Conservation (phyloP, 2,113 vertebrate species). For the Sciurus niger region DNA sequence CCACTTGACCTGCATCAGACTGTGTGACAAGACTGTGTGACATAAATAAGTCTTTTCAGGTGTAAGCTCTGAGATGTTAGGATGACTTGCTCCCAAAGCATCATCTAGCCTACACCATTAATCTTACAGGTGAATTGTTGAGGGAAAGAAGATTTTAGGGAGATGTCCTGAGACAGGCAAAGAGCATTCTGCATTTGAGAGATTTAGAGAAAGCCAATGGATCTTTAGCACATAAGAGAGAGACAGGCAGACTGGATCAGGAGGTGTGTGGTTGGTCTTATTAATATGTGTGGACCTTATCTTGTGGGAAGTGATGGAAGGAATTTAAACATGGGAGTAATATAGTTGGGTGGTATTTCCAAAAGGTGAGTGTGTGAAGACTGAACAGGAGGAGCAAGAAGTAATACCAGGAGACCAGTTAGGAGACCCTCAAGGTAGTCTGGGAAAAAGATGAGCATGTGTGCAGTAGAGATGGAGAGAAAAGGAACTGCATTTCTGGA, state of each 20-base stretch:
- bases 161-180: neutral
- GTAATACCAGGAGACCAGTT: neutral
- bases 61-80: neutral
- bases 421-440: neutral
- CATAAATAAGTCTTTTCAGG: neutral
- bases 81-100: neutral
- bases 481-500: neutral
- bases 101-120: neutral
- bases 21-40: neutral
- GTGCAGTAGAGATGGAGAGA: neutral
- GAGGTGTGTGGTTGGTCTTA: neutral
- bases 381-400: neutral
- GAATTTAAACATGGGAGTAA: slow-evolving; percentile 34
- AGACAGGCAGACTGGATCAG: neutral
- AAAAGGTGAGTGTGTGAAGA: slow-evolving; percentile 20
- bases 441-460: neutral
- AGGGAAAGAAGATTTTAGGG: neutral
- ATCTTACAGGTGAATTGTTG: neutral
- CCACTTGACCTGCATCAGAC: neutral
- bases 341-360: neutral
- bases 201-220: neutral
- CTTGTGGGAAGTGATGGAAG: neutral
- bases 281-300: slow-evolving; percentile 30
- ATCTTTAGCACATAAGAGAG: neutral
- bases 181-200: neutral